Evolutionary conservation across 2,113 vertebrate species (phyloP), one percentile per base, ranked within the genome.

Genomic region (Neolamprologus sp.): DNA sequence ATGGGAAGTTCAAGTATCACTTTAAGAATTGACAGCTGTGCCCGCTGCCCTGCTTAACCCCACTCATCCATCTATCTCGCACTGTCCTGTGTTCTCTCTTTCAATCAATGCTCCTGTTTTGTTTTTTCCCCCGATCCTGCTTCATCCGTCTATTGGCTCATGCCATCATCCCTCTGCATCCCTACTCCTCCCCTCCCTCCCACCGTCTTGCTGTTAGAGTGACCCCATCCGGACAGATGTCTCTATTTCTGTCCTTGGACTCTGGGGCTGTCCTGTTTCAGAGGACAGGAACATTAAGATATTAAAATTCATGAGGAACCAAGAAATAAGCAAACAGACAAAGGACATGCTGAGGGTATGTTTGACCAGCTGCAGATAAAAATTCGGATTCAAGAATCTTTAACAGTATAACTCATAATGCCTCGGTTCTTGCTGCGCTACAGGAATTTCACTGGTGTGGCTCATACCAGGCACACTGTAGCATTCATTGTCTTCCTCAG

Each of bases 241-340:
- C 93, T 95, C 92, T 90, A 93, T 89, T 92, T 90, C 84, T 91
- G 89, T 90, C 92, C 92, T 92, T 92, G 89, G 83, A 89, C 87
- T 86, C 55, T 80, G 63, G 54, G 42, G 35, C 73, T 63, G 88
- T 83, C 81, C 89, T 91, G 93, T 94, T 92, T 93, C 87, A 88
- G 87, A 89, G 23, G 4, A 37, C 54, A 57, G 45, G 87, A 81
- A 92, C 90, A 91, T 80, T 40, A 28, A 84, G 83, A 90, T 87
- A 94, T 96, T 93, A 95, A 96, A 96, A 96, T 95, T 94, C 90
- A 94, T 88, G 88, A 87, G 21, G 57, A 87, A 81, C 80, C 85
- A 90, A 84, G 85, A 95, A 95, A 96, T 95, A 95, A 91, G 91
- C 89, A 84, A 80, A 19, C 19, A 63, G 86, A 94, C 94, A 95